Base-by-base conservation (phyloP, 2,888 invertebrate species). In the Hyposoter dolosus region DNA sequence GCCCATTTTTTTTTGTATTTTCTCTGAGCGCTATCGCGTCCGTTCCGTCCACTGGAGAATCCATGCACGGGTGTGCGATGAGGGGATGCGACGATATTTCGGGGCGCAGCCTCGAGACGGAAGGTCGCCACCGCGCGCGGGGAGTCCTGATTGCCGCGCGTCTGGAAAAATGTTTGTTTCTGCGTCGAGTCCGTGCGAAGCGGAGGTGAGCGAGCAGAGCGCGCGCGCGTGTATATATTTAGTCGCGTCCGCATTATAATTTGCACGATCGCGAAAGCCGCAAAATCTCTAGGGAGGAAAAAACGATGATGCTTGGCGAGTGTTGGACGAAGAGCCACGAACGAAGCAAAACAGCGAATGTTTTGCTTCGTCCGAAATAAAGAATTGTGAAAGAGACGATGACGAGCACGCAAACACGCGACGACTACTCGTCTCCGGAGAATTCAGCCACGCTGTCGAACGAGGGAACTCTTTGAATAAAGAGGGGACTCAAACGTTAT, bases 351-450 rank as follows among this genome's bases (percentile, higher is more conserved):
- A 65, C 60, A 74, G 75, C 74, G 76, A 82, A 82, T 84, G 82
- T 83, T 86, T 85, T 78, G 83, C 65, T 77, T 81, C 72, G 85
- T 82, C 75, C 81, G 80, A 79, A 87, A 87, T 85, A 88, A 85
- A 80, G 82, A 84, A 82, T 88, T 72, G 75, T 71, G 75, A 82
- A 79, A 60, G 79, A 75, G 80, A 81, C 79, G 69, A 79, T 63
- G 47, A 74, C 66, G 71, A 76, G 9, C 23, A 40, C 63, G 56
- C 82, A 6, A n/a, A n/a, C n/a, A n/a, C n/a, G n/a, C 35, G 76
- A 83, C 76, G 78, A 43, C 78, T 45, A 19, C 43, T 35, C 63
- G 71, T 78, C 78, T 79, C 79, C 72, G 69, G 83, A 74, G 80
- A 72, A 28, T 40, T 63, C 32, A 50, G 63, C 69, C 56, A 19